phyloP scores from a whole-genome alignment of 2,888 invertebrate species.

The Auanema sp. region DNA sequence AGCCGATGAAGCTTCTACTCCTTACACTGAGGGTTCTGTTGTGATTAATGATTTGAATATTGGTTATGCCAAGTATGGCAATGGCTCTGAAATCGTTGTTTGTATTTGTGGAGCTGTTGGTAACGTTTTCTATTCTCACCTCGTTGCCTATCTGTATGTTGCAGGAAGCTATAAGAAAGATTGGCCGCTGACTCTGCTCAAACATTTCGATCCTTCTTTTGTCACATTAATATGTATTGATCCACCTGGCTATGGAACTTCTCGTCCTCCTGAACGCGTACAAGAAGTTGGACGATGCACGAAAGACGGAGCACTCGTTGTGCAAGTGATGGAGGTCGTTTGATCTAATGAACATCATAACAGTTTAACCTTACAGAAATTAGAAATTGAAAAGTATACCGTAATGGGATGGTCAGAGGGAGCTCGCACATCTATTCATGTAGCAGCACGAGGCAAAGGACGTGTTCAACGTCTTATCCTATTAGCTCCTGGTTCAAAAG shows the following conservation, averaged over 20 bases:
- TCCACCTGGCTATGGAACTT: conserved; percentile 58
- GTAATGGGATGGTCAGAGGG: conserved; percentile 55
- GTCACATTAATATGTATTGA: conserved; percentile 62
- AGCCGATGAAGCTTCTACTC: neutral
- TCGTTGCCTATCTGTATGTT: neutral
- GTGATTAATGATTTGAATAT: conserved; percentile 37
- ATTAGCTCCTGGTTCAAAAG: conserved; percentile 56
- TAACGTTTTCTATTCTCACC: conserved; percentile 6
- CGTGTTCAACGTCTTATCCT: conserved; percentile 46
- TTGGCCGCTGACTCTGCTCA: conserved; percentile 53
- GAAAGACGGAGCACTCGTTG: conserved; percentile 57
- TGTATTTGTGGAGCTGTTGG: conserved; percentile 51
- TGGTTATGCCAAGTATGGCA: conserved; percentile 43
- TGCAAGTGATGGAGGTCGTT: conserved; percentile 57
- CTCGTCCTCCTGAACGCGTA: conserved; percentile 56
- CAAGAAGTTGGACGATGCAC: conserved; percentile 59
- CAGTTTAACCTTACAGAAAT: conserved; percentile 20
- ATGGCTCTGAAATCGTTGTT: conserved; percentile 41
- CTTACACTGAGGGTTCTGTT: conserved; percentile 25
- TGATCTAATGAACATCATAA: conserved; percentile 1
- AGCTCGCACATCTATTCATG: conserved; percentile 59
- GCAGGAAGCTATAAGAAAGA: conserved; percentile 58
- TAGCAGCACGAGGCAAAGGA: conserved; percentile 51
- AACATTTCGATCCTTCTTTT: conserved; percentile 52
- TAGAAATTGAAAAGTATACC: conserved; percentile 43